Evolutionary conservation across 2,888 invertebrate species (phyloP), one percentile per base, ranked within the genome.

Genomic region (Oxystoma pomonae): DNA sequence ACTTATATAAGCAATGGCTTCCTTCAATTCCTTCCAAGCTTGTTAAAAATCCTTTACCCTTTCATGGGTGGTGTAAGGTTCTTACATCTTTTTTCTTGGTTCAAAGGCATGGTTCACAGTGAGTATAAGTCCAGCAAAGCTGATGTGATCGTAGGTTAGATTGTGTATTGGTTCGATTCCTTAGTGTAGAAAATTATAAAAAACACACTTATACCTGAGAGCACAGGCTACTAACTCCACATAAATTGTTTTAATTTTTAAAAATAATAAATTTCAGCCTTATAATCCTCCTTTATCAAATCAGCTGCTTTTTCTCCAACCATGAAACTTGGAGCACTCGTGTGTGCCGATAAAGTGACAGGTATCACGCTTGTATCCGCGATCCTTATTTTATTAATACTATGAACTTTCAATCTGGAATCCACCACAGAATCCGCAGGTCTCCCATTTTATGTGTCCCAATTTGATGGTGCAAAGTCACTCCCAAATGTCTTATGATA

Each of bases 71-170:
- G 50, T 50, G n/a, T 9, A 12, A 12, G 50, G 50, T 50, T 50
- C 50, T 9, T 12, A 50, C 50, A 50, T 50, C n/a, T 50, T 50
- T 50, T 50, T 9, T n/a, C 50, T 50, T 7, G 64, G 50, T n/a
- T 64, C 62, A 2, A 79, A 77, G 0, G 82, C 80, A 55, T 82
- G 72, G 65, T 86, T 83, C 1, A 85, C 73, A 2, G 80, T 74
- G 70, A 87, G 89, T 2, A 82, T 77, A 20, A 87, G 71, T 1
- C 82, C 85, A 0, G 86, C 81, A 63, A 84, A 88, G 0, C 85
- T 83, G 50, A 89, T 82, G 72, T 90, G 90, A 66, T 90, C 90
- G 72, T 87, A 85, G 55, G 90, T 78, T 55, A 86, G 86, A 73
- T 85, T 79, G 1, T 90, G 90, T 0, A 90, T 90, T 67, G 82